Evolutionary conservation across 2,113 vertebrate genomes (phyloP), one percentile per base, ranked within the genome.

Genomic region (Piprites chloris): DNA sequence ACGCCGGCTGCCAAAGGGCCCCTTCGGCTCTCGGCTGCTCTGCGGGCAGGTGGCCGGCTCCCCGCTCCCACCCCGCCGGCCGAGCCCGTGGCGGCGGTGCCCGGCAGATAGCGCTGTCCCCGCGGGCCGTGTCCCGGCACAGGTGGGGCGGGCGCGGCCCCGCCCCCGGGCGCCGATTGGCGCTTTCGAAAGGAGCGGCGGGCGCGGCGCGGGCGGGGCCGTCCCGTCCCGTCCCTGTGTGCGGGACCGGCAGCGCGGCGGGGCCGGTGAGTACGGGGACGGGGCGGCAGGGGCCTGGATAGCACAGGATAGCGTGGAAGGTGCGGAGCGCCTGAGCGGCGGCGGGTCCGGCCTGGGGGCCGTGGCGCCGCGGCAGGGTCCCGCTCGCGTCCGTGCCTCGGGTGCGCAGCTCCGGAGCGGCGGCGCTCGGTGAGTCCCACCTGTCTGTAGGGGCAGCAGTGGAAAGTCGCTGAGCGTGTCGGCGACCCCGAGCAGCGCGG

Each of bases 111-210:
- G 9, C 23, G 9, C 5, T 6, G 26, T n/a, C 5, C 11, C 65
- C 9, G 32, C 23, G 8, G 20, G 56, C 56, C 13, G 33, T 9
- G 32, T 50, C 22, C 17, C 30, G n/a, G 18, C 11, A 67, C 75
- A 82, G 75, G 89, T 73, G 80, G 28, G 33, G 15, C 17, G 20
- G 56, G 15, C 20, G 0, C 35, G 5, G 35, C 20, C 18, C 86
- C n/a, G 16, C 96, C 35, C 28, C 59, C 28, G 15, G 14, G 52
- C 50, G 53, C 85, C 77, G 82, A 98, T 98, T 98, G 97, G 98
- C 37, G 74, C 81, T 97, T 98, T 98, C 97, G 96, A 98, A 98
- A 96, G 41, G 91, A 96, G 98, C 97, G 53, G 95, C 67, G 65
- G 89, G 95, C 79, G 89, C 62, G 77, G 39, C 27, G 28, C 28